Conservation (phyloP, 1,140 invertebrate species). For the Tetranychus cinnabarinus region DNA sequence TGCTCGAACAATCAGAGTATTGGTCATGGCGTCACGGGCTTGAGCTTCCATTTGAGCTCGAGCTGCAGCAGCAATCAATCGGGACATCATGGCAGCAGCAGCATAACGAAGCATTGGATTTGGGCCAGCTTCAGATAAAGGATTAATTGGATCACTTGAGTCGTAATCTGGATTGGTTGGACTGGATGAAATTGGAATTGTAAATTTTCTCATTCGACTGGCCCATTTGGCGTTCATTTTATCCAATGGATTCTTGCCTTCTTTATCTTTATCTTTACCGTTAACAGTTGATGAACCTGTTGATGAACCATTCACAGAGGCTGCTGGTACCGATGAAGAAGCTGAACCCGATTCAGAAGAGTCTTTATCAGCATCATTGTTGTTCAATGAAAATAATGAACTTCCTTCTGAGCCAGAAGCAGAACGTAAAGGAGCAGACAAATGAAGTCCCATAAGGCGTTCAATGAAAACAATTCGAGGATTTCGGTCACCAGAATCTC, state of each 20-base stretch:
- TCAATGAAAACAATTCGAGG: conserved; percentile 6
- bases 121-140: not conserved
- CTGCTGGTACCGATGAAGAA: not conserved
- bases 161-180: not conserved
- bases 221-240: conserved; percentile 7
- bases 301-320: not conserved
- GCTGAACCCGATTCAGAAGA: not conserved
- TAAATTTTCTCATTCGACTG: conserved; percentile 4
- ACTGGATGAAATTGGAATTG: conserved; percentile 1
- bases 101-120: conserved; percentile 4
- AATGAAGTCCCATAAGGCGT: conserved; percentile 3
- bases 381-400: not conserved
- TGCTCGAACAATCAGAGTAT: not conserved
- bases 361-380: not conserved
- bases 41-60: conserved; percentile 4
- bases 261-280: not conserved
- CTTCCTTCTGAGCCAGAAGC: not conserved
- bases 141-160: not conserved
- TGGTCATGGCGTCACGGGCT: not conserved
- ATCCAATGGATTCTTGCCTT: not conserved
- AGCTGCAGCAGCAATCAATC: conserved; percentile 5
- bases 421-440: not conserved
- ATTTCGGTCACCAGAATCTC: not conserved
- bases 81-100: conserved; percentile 5
- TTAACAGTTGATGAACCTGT: not conserved